Percentiles rank a stretch among this genome's conserved stretches.
Conservation (phyloP, 2,113 vertebrate genomes). For the Salminus brasiliensis region DNA sequence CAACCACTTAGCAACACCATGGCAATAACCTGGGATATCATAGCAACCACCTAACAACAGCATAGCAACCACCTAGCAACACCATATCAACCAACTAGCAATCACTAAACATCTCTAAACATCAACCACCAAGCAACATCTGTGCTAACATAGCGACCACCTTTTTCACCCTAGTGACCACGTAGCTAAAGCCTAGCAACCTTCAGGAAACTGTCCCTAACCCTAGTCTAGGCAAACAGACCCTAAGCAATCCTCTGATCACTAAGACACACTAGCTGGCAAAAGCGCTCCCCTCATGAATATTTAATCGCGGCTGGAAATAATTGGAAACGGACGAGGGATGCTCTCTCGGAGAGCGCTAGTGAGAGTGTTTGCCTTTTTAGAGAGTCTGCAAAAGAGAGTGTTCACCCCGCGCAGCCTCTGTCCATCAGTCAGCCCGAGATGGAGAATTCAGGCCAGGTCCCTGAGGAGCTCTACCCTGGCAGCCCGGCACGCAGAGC, state of each 20-base stretch:
- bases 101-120: too few relatives aligned
- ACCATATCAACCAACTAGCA: too few relatives aligned
- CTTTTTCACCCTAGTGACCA: too few relatives aligned
- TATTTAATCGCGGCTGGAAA: neutral
- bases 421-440: conserved; percentile 38
- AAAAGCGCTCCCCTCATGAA: neutral
- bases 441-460: conserved; percentile 24
- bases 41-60: too few relatives aligned
- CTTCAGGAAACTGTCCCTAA: neutral
- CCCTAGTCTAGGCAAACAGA: neutral
- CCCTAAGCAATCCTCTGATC: neutral
- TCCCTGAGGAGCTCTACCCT: conserved; percentile 21
- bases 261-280: neutral
- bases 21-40: too few relatives aligned
- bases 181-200: too few relatives aligned
- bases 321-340: neutral
- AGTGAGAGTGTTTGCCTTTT: neutral
- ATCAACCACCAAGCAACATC: too few relatives aligned
- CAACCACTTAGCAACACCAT: too few relatives aligned
- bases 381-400: neutral
- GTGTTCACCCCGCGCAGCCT: neutral
- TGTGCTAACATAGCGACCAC: too few relatives aligned
- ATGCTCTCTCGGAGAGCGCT: neutral
- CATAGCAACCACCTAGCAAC: too few relatives aligned
- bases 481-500: neutral